These are phyloP conservation scores for Willowsia nigromaculata DNA, from an alignment of 2,888 invertebrate species.

Conservation along the genomic window DNA sequence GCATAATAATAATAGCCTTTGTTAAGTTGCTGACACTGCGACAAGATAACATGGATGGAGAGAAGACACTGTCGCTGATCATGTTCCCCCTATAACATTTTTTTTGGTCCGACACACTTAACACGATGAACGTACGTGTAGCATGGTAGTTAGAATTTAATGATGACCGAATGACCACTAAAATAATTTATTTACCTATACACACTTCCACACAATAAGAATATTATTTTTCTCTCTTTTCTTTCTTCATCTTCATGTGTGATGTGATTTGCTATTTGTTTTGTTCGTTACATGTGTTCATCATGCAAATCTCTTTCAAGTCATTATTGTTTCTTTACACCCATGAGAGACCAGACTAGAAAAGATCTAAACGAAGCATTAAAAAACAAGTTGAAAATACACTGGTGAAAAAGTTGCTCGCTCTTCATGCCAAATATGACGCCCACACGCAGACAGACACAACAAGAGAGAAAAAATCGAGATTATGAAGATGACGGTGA, in stretches of 20 bases:
- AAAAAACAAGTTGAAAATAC: background rate
- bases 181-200: background rate
- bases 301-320: background rate
- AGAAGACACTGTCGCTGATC: constrained; percentile 21
- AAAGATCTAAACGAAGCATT: too few relatives aligned
- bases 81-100: too few relatives aligned
- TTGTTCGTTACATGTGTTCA: background rate
- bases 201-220: background rate
- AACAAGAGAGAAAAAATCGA: constrained; percentile 10
- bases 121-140: background rate
- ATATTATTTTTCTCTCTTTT: background rate
- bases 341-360: background rate
- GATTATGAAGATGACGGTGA: constrained; percentile 26
- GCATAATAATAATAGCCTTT: background rate
- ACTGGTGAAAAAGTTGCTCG: background rate
- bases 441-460: constrained; percentile 60
- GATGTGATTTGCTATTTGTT: constrained; percentile 16
- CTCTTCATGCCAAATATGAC: constrained; percentile 55
- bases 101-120: constrained; percentile 52
- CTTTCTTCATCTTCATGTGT: background rate
- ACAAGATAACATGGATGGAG: background rate
- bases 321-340: constrained; percentile 2
- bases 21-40: background rate
- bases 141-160: background rate
- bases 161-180: background rate